These are phyloP conservation scores for Nycticorax nycticorax DNA, from an alignment of 2,113 vertebrate genomes.

Conservation along the genomic window DNA sequence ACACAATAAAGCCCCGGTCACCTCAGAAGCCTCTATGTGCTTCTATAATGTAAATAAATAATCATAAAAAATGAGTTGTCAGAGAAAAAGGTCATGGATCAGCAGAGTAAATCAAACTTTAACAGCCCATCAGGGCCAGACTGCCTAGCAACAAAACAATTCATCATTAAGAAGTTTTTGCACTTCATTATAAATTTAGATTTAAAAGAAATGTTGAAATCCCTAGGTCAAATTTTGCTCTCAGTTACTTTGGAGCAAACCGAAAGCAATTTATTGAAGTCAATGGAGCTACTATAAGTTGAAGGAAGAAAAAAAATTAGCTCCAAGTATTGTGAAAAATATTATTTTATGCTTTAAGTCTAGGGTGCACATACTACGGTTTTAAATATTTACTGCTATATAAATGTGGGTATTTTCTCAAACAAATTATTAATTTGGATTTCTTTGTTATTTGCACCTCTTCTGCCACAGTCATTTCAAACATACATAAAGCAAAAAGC, in stretches of 20 bases:
- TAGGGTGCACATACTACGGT: neutral
- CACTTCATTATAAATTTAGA: conserved; percentile 26
- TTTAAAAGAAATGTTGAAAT: conserved; percentile 31
- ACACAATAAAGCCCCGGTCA: neutral
- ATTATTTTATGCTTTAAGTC: neutral
- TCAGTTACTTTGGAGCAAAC: neutral
- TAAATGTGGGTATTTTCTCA: neutral
- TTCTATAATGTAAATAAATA: conserved; percentile 32
- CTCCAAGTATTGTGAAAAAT: neutral
- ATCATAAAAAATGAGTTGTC: conserved; percentile 40
- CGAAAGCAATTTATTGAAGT: neutral
- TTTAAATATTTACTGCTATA: neutral
- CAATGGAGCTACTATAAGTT: neutral
- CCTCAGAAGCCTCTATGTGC: neutral
- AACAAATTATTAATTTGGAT: neutral
- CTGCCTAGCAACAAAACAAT: conserved; percentile 45
- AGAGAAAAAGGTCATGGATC: conserved; percentile 34
- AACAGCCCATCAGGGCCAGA: conserved; percentile 14
- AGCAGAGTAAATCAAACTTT: conserved; percentile 55
- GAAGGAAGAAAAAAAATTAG: neutral
- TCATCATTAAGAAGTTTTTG: conserved; percentile 44
- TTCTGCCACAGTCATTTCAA: neutral
- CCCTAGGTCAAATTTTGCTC: conserved; percentile 8
- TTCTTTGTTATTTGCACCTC: neutral
- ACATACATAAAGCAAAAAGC: neutral